These are phyloP conservation scores for Ellobius talpinus DNA, from an alignment of 2,113 vertebrate species.

Conservation along the genomic window DNA sequence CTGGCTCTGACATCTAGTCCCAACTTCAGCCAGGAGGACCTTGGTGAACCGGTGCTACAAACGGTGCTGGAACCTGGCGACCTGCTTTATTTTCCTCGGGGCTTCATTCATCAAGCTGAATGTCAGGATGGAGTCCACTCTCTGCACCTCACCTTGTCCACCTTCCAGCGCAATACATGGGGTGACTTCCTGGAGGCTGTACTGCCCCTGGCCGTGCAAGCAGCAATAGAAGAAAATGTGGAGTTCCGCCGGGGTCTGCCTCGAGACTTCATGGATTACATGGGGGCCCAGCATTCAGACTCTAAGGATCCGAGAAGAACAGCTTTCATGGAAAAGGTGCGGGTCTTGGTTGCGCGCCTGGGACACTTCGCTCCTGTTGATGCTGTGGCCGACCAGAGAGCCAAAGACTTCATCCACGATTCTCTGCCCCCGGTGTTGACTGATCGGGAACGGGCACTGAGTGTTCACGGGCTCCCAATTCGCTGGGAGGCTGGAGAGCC, in stretches of 20 bases:
- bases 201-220: slow-evolving; percentile 93
- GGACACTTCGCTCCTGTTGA: slow-evolving; percentile 92
- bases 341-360: slow-evolving; percentile 91
- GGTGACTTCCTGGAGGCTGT: slow-evolving; percentile 94
- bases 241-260: slow-evolving; percentile 95
- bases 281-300: slow-evolving; percentile 95
- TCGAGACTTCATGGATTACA: slow-evolving; percentile 93
- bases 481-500: slow-evolving; percentile 90
- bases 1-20: slow-evolving; percentile 85
- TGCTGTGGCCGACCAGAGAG: slow-evolving; percentile 96
- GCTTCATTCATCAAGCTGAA: slow-evolving; percentile 96
- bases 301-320: slow-evolving; percentile 88
- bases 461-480: slow-evolving; percentile 90
- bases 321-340: slow-evolving; percentile 90
- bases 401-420: slow-evolving; percentile 94
- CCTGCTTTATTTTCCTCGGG: slow-evolving; percentile 96
- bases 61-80: slow-evolving; percentile 94
- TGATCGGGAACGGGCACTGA: slow-evolving; percentile 89
- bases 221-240: slow-evolving; percentile 95
- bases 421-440: slow-evolving; percentile 94
- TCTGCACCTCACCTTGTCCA: slow-evolving; percentile 96
- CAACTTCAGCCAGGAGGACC: slow-evolving; percentile 92
- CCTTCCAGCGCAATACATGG: slow-evolving; percentile 97
- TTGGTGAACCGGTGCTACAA: slow-evolving; percentile 93
- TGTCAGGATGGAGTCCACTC: slow-evolving; percentile 93